Percentiles rank a stretch among this genome's conserved stretches.
Evolutionary conservation across 2,888 invertebrate genomes (phyloP).

Genomic region (Lypha dubia): DNA sequence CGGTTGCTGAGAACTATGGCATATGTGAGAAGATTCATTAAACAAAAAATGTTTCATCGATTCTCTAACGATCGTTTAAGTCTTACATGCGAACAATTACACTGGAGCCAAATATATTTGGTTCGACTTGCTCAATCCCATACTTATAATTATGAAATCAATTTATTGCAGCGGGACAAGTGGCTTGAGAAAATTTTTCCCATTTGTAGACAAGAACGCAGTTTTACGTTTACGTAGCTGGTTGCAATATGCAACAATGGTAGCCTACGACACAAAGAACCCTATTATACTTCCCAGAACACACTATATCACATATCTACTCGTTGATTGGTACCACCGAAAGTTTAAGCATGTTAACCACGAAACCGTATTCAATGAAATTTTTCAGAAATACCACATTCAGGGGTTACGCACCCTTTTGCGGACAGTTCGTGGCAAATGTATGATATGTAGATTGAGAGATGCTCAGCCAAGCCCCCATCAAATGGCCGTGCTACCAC

Average conservation of each 20-base stretch:
- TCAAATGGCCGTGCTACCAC: constrained; percentile 66
- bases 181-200: constrained; percentile 44
- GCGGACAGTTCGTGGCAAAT: constrained; percentile 62
- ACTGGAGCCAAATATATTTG: not conserved
- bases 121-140: not conserved
- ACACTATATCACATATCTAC: constrained; percentile 41
- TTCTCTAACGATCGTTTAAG: not conserved
- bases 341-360: constrained; percentile 63
- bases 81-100: not conserved
- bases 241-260: constrained; percentile 56
- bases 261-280: constrained; percentile 53
- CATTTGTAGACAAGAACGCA: constrained; percentile 58
- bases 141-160: not conserved
- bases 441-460: constrained; percentile 48
- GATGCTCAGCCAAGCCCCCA: constrained; percentile 53
- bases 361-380: constrained; percentile 44
- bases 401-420: constrained; percentile 54
- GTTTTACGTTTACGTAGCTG: constrained; percentile 67
- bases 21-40: not conserved
- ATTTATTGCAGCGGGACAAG: not conserved
- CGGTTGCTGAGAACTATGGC: not conserved
- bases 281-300: constrained; percentile 55
- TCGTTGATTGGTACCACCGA: constrained; percentile 57
- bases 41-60: not conserved
- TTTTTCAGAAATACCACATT: constrained; percentile 15